phyloP scores from a whole-genome alignment of 2,797 vertebrate species.

The Sebastes miniatus region DNA sequence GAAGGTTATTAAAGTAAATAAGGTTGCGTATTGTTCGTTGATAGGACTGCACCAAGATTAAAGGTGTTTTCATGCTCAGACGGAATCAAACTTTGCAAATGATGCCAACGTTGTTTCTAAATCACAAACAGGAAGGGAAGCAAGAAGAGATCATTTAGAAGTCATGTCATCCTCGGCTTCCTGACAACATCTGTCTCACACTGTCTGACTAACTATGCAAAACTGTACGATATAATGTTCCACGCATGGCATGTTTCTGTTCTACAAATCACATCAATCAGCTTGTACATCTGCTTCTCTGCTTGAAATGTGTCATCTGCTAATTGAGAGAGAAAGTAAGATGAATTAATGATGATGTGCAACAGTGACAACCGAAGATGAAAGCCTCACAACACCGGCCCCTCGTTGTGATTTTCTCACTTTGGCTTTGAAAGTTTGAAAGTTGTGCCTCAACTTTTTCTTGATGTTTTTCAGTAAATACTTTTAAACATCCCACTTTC shows the following conservation, averaged over 20 bases:
- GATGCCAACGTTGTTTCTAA: constrained; percentile 15
- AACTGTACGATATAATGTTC: constrained; percentile 41
- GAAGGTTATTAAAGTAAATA: not conserved
- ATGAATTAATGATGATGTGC: constrained; percentile 57
- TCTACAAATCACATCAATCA: constrained; percentile 67
- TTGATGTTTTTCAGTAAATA: not conserved
- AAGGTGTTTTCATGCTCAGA: constrained; percentile 29
- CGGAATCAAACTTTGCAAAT: constrained; percentile 20
- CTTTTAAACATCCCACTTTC: not conserved
- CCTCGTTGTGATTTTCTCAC: not conserved
- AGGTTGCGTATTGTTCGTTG: not conserved
- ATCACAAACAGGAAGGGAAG: constrained; percentile 15
- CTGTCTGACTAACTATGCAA: constrained; percentile 41
- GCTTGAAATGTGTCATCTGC: constrained; percentile 61
- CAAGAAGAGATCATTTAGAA: constrained; percentile 39
- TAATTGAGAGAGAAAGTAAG: constrained; percentile 55
- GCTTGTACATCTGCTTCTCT: constrained; percentile 63
- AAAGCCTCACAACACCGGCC: constrained; percentile 14
- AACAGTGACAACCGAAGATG: constrained; percentile 26
- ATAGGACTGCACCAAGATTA: not conserved
- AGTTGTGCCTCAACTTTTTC: not conserved
- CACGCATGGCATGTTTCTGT: constrained; percentile 44
- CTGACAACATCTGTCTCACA: constrained; percentile 54
- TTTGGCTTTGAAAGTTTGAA: constrained; percentile 15
- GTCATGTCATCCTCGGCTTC: constrained; percentile 45